phyloP scores from a whole-genome alignment of 2,113 vertebrate genomes.

The Zapus hudsonius region DNA sequence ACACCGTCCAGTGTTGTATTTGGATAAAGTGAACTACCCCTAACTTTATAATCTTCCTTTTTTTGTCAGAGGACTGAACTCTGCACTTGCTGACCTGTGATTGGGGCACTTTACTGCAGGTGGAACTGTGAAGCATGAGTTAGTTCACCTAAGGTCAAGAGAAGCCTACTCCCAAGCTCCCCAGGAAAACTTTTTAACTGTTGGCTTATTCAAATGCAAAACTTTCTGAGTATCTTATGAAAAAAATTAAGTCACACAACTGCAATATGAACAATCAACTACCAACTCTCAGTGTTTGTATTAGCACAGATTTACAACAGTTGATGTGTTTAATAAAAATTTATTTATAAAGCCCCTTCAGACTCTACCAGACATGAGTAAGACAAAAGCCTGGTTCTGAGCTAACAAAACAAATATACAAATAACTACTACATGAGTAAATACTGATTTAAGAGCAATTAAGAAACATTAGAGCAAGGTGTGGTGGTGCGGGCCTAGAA shows the following conservation, averaged over 20 bases:
- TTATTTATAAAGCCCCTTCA: not conserved
- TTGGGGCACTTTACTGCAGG: slow-evolving; percentile 2
- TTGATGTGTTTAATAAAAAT: slow-evolving; percentile 10
- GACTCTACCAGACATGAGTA: not conserved
- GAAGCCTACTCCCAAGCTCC: not conserved
- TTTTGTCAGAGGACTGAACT: slow-evolving; percentile 28
- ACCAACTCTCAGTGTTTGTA: not conserved
- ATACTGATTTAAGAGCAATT: not conserved
- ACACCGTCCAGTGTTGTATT: not conserved
- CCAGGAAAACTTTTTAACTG: not conserved
- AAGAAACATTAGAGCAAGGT: not conserved
- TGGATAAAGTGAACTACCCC: not conserved
- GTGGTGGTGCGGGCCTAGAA: not conserved
- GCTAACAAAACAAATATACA: slow-evolving; percentile 14
- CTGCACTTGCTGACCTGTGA: slow-evolving; percentile 18
- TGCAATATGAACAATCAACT: slow-evolving; percentile 33
- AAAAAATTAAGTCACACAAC: not conserved
- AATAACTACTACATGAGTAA: not conserved
- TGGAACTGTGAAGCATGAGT: not conserved
- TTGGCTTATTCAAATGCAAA: not conserved
- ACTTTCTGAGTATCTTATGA: not conserved
- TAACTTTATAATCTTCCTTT: not conserved
- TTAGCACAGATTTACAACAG: not conserved
- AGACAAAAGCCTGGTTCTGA: slow-evolving; percentile 43
- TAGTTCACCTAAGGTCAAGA: slow-evolving; percentile 44